phyloP scores from a whole-genome alignment of 2,888 invertebrate species.

The Globia sparganii region DNA sequence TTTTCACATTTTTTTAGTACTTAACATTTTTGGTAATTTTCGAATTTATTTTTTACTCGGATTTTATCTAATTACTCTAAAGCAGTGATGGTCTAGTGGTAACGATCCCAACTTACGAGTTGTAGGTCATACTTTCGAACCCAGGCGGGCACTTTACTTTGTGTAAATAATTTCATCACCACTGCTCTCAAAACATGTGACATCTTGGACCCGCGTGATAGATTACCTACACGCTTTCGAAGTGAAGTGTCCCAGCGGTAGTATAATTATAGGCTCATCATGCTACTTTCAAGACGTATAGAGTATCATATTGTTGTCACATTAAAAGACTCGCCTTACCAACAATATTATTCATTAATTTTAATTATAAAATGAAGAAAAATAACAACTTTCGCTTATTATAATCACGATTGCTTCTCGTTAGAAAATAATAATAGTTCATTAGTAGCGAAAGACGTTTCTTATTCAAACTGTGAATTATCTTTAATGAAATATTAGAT shows the following conservation, averaged over 20 bases:
- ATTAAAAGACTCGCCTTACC: not conserved
- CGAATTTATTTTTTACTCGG: not conserved
- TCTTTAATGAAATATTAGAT: constrained; percentile 45
- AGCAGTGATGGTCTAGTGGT: not conserved
- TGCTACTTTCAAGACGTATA: not conserved
- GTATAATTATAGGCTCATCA: not conserved
- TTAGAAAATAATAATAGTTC: constrained; percentile 62
- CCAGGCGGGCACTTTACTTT: not conserved
- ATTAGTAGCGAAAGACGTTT: constrained; percentile 52
- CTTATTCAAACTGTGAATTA: constrained; percentile 53
- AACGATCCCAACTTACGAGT: too few relatives aligned
- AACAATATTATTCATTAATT: constrained; percentile 13
- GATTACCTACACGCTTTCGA: too few relatives aligned
- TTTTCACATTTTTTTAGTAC: constrained; percentile 31
- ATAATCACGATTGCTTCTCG: constrained; percentile 49
- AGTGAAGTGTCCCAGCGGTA: not conserved
- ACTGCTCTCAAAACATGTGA: not conserved
- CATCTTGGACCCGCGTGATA: not conserved
- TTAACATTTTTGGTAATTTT: constrained; percentile 29
- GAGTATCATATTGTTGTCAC: not conserved
- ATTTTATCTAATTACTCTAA: constrained; percentile 4
- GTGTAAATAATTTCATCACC: not conserved
- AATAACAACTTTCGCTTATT: constrained; percentile 31
- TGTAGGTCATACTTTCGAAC: not conserved
- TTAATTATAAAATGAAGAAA: constrained; percentile 24